phyloP scores from a whole-genome alignment of 2,888 invertebrate species.

The Ormyrus nitidulus region DNA sequence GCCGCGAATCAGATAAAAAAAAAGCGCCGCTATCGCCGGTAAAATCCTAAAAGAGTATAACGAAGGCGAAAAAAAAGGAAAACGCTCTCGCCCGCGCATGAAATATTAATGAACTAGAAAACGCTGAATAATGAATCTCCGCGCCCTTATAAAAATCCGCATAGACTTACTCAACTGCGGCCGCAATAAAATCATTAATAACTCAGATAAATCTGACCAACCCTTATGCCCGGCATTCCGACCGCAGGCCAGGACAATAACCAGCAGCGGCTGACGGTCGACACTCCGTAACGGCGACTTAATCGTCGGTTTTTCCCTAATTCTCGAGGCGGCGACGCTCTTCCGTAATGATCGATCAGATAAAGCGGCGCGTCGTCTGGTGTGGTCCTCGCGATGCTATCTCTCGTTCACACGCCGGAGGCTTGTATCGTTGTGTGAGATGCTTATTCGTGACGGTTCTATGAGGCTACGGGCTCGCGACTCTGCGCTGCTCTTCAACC shows the following conservation, averaged over 20 bases:
- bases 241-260: constrained; percentile 4
- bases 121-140: constrained; percentile 32
- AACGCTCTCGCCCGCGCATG: neutral
- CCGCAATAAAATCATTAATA: constrained; percentile 48
- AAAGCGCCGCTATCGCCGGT: no score
- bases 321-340: constrained; percentile 56
- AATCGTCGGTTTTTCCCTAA: constrained; percentile 30
- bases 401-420: constrained; percentile 44
- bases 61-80: neutral
- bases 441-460: constrained; percentile 17
- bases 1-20: no score
- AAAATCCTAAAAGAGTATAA: no score
- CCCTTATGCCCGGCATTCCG: constrained; percentile 10
- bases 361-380: constrained; percentile 60
- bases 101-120: constrained; percentile 42
- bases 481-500: neutral
- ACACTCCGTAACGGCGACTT: neutral
- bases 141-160: constrained; percentile 2
- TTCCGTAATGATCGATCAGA: constrained; percentile 69
- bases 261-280: constrained; percentile 1
- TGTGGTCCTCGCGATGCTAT: constrained; percentile 28
- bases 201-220: constrained; percentile 42
- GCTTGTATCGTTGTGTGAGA: neutral
- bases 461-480: constrained; percentile 16
- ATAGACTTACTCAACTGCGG: constrained; percentile 5